These are phyloP conservation scores for Drosophila chauvacae DNA, from an alignment of 1,140 invertebrate species.

Conservation along the genomic window DNA sequence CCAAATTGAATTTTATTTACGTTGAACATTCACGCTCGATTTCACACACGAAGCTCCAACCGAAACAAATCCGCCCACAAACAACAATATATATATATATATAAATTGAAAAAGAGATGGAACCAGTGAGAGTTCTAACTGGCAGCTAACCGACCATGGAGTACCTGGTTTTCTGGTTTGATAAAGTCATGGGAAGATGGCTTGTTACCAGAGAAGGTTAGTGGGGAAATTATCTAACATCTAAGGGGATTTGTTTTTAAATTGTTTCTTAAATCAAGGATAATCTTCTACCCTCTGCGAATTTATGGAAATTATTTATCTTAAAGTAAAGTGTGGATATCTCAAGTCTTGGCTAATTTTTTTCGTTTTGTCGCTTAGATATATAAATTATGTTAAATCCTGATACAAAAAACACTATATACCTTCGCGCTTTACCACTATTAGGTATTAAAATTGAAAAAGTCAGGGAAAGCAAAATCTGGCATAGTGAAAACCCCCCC, in stretches of 20 bases:
- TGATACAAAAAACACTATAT: neutral
- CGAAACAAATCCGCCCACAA: slow-evolving; percentile 39
- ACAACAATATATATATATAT: neutral
- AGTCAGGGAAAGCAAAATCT: slow-evolving; percentile 11
- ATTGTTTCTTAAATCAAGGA: neutral
- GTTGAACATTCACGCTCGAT: slow-evolving; percentile 65
- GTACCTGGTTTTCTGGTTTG: neutral
- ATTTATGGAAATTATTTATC: neutral
- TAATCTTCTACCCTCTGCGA: rapidly evolving
- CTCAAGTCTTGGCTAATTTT: too few species aligned
- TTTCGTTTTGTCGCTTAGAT: too few species aligned
- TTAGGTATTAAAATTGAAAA: slow-evolving; percentile 21
- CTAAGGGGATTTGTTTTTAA: neutral
- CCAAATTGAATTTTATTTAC: slow-evolving; percentile 77
- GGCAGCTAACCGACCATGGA: slow-evolving; percentile 1
- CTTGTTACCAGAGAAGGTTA: too few species aligned
- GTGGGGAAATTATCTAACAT: too few species aligned
- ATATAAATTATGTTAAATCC: neutral
- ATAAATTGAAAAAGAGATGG: slow-evolving; percentile 19
- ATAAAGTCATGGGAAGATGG: neutral
- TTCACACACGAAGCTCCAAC: slow-evolving; percentile 50
- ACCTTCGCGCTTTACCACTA: neutral
- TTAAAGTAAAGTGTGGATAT: too few species aligned
- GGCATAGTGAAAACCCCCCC: slow-evolving; percentile 13
- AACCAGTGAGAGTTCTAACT: neutral